phyloP scores from a whole-genome alignment of 2,797 vertebrate genomes.

The Gymnodraco acuticeps region DNA sequence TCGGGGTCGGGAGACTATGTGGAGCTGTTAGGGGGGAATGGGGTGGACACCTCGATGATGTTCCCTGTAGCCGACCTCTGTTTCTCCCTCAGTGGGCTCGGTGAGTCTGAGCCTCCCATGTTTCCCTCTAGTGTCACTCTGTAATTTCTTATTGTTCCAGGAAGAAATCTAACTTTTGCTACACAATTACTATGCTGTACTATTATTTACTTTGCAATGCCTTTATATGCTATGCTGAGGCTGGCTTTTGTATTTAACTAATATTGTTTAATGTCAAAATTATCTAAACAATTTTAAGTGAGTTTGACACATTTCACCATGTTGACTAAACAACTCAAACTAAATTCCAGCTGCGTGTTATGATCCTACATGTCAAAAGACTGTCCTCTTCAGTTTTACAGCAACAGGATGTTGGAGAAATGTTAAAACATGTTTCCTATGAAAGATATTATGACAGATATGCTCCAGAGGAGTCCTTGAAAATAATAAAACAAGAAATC shows the following conservation, averaged over 20 bases:
- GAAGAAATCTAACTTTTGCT: background rate
- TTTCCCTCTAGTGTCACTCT: background rate
- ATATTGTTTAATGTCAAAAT: background rate
- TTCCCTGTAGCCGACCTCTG: constrained; percentile 93
- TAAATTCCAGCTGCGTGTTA: background rate
- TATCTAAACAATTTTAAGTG: background rate
- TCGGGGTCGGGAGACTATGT: constrained; percentile 91
- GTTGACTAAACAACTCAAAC: background rate
- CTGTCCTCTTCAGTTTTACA: background rate
- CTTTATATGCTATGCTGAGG: background rate
- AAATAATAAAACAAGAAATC: background rate
- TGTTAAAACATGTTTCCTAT: constrained; percentile 10
- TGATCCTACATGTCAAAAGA: background rate
- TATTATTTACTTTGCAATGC: background rate
- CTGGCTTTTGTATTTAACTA: background rate
- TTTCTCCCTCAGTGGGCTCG: constrained; percentile 91
- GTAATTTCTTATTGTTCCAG: background rate
- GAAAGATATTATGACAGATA: background rate
- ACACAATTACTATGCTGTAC: background rate
- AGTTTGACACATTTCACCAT: constrained; percentile 10
- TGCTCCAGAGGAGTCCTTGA: constrained; percentile 7
- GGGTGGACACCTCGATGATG: constrained; percentile 96
- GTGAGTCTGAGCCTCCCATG: constrained; percentile 80
- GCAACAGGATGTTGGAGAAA: background rate
- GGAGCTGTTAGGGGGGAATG: constrained; percentile 93